These are phyloP conservation scores for Pyrochroa serraticornis DNA, from an alignment of 2,888 invertebrate species.

Conservation along the genomic window DNA sequence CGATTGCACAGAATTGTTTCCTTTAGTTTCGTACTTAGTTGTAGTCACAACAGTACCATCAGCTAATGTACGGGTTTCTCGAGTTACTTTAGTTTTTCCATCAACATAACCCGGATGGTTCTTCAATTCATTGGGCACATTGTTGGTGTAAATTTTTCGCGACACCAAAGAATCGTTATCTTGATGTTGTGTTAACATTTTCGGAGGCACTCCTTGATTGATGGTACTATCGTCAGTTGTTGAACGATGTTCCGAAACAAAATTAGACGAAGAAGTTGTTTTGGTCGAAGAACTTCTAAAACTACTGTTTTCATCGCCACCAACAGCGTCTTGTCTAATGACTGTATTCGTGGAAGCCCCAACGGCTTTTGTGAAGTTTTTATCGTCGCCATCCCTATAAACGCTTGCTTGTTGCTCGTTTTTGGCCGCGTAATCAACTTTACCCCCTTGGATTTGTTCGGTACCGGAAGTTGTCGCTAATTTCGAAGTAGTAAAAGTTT, in stretches of 20 bases:
- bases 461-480: slow-evolving; percentile 70
- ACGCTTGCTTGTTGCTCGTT: slow-evolving; percentile 66
- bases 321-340: slow-evolving; percentile 60
- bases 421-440: slow-evolving; percentile 67
- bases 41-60: slow-evolving; percentile 74
- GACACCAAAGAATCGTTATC: slow-evolving; percentile 38
- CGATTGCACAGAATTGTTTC: slow-evolving; percentile 37
- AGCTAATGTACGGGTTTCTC: slow-evolving; percentile 69
- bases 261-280: slow-evolving; percentile 49
- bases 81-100: slow-evolving; percentile 69
- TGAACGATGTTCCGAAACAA: slow-evolving; percentile 45
- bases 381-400: slow-evolving; percentile 62
- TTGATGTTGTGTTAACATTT: slow-evolving; percentile 15
- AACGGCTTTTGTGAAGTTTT: slow-evolving; percentile 60
- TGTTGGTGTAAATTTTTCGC: slow-evolving; percentile 41
- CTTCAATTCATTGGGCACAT: slow-evolving; percentile 49
- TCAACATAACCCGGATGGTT: slow-evolving; percentile 56
- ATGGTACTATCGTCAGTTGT: slow-evolving; percentile 31
- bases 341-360: slow-evolving; percentile 59
- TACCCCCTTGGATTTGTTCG: slow-evolving; percentile 69
- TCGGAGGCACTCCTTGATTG: slow-evolving; percentile 13
- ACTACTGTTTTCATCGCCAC: slow-evolving; percentile 60
- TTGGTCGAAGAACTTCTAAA: slow-evolving; percentile 52
- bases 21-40: slow-evolving; percentile 68
- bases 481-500: slow-evolving; percentile 65